phyloP scores from a whole-genome alignment of 2,797 vertebrate genomes.

The Hylomyscus alleni region DNA sequence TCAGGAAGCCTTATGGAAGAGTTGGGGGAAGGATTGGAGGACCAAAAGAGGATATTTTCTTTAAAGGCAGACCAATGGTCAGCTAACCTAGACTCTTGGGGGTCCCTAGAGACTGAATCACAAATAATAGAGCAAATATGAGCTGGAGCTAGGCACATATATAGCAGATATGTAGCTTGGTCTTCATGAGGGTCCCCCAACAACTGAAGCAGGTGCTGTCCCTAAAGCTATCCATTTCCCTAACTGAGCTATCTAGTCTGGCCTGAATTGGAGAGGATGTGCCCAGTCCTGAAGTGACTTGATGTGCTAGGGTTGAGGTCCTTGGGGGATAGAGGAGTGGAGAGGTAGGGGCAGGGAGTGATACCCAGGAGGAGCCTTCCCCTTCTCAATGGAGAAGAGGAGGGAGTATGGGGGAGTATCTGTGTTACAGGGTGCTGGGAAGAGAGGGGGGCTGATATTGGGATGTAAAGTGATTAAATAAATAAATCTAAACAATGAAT shows the following conservation, averaged over 20 bases:
- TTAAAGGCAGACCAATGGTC: background rate
- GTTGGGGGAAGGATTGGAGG: background rate
- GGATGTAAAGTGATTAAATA: background rate
- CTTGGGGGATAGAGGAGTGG: background rate
- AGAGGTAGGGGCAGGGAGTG: background rate
- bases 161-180: background rate
- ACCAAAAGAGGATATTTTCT: background rate
- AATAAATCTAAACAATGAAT: background rate
- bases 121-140: background rate
- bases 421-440: background rate
- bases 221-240: background rate
- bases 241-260: background rate
- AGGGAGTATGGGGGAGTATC: background rate
- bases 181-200: background rate
- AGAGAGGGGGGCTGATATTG: background rate
- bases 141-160: background rate
- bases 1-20: background rate
- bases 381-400: background rate
- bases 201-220: background rate
- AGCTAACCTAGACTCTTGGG: background rate
- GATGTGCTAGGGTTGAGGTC: background rate
- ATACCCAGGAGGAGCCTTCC: background rate
- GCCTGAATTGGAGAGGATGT: background rate
- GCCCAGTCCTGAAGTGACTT: background rate
- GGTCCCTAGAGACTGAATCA: too few species aligned